Evolutionary conservation across 2,888 invertebrate species (phyloP).

Genomic region (Willowsia nigromaculata): DNA sequence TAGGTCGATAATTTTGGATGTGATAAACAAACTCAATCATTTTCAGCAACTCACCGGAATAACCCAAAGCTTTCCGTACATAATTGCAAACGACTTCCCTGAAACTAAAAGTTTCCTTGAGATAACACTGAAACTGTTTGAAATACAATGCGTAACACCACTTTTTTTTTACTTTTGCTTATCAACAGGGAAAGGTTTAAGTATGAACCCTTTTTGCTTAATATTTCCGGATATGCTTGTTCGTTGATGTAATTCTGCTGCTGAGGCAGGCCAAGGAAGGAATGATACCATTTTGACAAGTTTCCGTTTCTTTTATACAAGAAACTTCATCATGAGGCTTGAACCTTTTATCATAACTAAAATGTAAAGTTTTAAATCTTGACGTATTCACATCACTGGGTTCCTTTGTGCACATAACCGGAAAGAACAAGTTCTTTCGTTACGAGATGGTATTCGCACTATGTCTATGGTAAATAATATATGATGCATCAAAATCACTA

Average conservation of each 20-base stretch:
- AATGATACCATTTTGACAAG: slow-evolving; percentile 31
- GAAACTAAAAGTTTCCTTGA: too few species aligned
- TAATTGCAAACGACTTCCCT: neutral
- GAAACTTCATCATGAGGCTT: neutral
- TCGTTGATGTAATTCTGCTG: neutral
- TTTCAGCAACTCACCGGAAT: slow-evolving; percentile 50
- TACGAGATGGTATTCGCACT: neutral
- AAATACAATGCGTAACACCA: too few species aligned
- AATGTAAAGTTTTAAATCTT: neutral
- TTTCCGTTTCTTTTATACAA: slow-evolving; percentile 54
- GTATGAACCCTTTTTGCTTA: neutral
- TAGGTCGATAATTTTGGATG: too few species aligned
- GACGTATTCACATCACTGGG: neutral
- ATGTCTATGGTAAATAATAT: too few species aligned
- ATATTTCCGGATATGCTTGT: slow-evolving; percentile 37
- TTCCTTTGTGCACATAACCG: neutral
- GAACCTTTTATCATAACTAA: neutral
- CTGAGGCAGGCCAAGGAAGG: slow-evolving; percentile 45
- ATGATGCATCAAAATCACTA: too few species aligned
- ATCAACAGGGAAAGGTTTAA: neutral
- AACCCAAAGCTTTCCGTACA: slow-evolving; percentile 37
- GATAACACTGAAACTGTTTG: too few species aligned
- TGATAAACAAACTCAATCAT: neutral
- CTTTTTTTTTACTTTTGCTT: neutral
- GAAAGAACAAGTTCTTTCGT: neutral